phyloP scores from a whole-genome alignment of 1,140 invertebrate genomes.

The Anthonomus grandis region DNA sequence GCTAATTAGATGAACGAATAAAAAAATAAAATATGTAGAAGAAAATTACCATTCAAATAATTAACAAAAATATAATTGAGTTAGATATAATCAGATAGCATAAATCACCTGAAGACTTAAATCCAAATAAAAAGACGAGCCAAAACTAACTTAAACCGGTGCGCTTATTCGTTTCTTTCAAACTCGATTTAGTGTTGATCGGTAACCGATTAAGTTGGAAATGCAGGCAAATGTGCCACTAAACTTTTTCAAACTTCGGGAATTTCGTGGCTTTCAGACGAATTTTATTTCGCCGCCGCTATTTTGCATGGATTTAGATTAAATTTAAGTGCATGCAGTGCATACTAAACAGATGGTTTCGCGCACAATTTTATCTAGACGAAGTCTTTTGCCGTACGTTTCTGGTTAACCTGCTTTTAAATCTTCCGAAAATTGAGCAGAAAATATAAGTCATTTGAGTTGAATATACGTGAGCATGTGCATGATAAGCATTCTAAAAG shows the following conservation, averaged over 20 bases:
- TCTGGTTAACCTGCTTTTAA: not conserved
- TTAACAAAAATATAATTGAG: too few relatives aligned
- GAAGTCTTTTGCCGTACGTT: not conserved
- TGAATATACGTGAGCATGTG: too few relatives aligned
- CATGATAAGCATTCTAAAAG: too few relatives aligned
- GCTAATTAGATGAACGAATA: too few relatives aligned
- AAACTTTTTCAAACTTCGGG: constrained; percentile 7
- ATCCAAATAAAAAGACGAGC: too few relatives aligned
- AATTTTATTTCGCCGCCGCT: constrained; percentile 11
- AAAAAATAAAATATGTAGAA: too few relatives aligned
- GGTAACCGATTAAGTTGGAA: constrained; percentile 1
- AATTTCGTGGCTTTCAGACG: constrained; percentile 4
- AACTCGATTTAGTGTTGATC: constrained; percentile 1
- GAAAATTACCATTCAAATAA: too few relatives aligned
- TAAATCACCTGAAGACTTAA: too few relatives aligned
- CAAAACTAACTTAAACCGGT: not conserved
- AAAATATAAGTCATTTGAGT: too few relatives aligned
- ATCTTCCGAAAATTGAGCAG: not conserved
- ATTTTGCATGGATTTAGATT: constrained; percentile 16
- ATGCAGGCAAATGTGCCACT: constrained; percentile 9
- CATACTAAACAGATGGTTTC: constrained; percentile 9
- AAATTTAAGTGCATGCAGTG: constrained; percentile 7
- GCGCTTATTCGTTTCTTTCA: not conserved
- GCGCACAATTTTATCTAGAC: not conserved
- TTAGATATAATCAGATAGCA: too few relatives aligned